Base-by-base conservation (phyloP, 2,797 vertebrate genomes). In the Carduelis carduelis region DNA sequence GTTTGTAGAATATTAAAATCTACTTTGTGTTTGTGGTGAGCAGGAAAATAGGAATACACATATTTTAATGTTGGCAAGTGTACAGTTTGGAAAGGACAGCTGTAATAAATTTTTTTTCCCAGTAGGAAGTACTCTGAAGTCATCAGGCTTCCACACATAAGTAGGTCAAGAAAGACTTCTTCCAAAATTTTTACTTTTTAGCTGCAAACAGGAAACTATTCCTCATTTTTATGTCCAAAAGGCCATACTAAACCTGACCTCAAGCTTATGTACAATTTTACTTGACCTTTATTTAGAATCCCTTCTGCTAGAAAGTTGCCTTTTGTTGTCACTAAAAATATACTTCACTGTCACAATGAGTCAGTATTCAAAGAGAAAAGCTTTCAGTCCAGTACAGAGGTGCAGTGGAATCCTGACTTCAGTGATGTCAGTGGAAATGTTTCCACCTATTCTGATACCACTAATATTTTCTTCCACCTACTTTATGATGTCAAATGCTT, bases 241-340 rank as follows among this genome's bases (percentile, higher is more conserved):
- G 71, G 9, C 46, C 34, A 12, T 41, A 50, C 37, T 87, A 92
- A 96, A 89, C 28, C 49, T 80, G 81, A 91, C 75, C 71, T 80
- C 0, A 0, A 96, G 65, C 75, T 92, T 77, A 78, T 75, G 81
- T 85, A 63, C 20, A 34, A 49, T 75, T 92, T 87, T 87, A 47
- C 55, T 80, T 87, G 89, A 87, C 79, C 71, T 95, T 94, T 93
- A 75, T 71, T 92, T 95, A 85, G 75, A 92, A 74, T 50, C 6
- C 3, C 6, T 80, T 83, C 65, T 87, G 46, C 82, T 68, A 83
- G 46, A 63, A 83, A 85, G 77, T 47, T 90, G 74, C 53, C 50
- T 96, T 89, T 94, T 95, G 30, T 86, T 93, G 87, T 91, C 65
- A 87, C 39, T 91, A 81, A 75, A 75, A 89, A 92, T 96, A 57